A percentile compares a stretch with the other conserved stretches of the same genome.
Evolutionary conservation across 2,888 invertebrate genomes (phyloP).

Genomic region (Trilocha varians): DNA sequence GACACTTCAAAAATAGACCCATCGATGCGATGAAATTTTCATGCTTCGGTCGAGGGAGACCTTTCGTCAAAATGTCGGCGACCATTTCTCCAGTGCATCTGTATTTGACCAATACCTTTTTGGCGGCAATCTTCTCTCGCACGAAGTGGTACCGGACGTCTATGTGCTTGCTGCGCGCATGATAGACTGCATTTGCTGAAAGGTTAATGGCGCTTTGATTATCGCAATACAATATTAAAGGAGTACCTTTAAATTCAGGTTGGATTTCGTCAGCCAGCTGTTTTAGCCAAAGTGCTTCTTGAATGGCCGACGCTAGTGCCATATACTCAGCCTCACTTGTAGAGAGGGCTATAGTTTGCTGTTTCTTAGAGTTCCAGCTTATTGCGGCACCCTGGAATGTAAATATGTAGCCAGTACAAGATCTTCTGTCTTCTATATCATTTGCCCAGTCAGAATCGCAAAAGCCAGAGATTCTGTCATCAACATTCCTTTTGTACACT

Average conservation of each 20-base stretch:
- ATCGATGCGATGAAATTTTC: background rate
- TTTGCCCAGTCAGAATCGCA: conserved; percentile 23
- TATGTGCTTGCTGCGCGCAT: conserved; percentile 15
- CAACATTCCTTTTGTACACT: conserved; percentile 7
- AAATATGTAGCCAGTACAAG: conserved; percentile 19
- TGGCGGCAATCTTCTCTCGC: conserved; percentile 4
- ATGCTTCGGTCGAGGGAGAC: background rate
- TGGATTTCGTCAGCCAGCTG: conserved; percentile 13
- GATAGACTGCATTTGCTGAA: conserved; percentile 15
- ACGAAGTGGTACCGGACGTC: conserved; percentile 14
- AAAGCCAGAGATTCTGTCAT: conserved; percentile 11
- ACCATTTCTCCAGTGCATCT: conserved; percentile 8
- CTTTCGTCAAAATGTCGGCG: background rate
- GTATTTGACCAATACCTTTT: conserved; percentile 10
- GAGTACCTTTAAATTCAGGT: conserved; percentile 8
- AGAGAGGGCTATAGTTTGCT: conserved; percentile 18
- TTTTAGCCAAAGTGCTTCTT: conserved; percentile 13
- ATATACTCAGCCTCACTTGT: conserved; percentile 13
- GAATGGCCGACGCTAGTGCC: conserved; percentile 14
- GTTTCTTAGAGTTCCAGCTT: conserved; percentile 16
- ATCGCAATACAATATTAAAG: conserved; percentile 13
- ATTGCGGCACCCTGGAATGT: conserved; percentile 16
- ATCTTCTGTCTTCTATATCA: conserved; percentile 12
- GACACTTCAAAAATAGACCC: no score
- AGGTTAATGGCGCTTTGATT: conserved; percentile 19